Conservation (phyloP, 2,888 invertebrate species). For the Anoncus sp. region DNA sequence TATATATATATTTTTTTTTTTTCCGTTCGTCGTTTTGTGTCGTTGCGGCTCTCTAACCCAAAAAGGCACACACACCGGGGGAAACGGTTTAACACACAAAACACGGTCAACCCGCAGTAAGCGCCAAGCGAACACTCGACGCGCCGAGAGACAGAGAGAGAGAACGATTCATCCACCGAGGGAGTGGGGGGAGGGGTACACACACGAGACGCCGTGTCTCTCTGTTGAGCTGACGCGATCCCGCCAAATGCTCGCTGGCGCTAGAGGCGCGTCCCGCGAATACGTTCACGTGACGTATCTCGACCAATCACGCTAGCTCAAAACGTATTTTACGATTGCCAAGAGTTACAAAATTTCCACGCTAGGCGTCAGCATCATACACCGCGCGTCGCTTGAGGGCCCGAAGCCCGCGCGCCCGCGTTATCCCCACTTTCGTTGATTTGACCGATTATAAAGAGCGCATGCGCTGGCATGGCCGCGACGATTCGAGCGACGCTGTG, state of each 20-base stretch:
- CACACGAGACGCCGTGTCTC: conserved; percentile 73
- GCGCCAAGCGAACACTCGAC: conserved; percentile 50
- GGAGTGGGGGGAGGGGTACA: conserved; percentile 67
- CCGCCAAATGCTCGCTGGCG: conserved; percentile 81
- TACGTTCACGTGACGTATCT: conserved; percentile 80
- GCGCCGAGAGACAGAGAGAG: conserved; percentile 60
- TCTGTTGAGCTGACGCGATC: conserved; percentile 70
- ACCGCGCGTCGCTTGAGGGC: conserved; percentile 11
- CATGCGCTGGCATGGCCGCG: no score
- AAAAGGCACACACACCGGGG: conserved; percentile 40
- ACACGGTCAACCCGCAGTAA: conserved; percentile 47
- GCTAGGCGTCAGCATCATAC: conserved; percentile 32
- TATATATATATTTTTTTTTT: conserved; percentile 9
- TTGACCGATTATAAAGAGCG: no score
- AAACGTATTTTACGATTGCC: conserved; percentile 26
- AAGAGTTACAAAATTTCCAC: background rate
- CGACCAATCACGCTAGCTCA: conserved; percentile 76
- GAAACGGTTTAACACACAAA: conserved; percentile 47
- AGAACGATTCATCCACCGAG: background rate
- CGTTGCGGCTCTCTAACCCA: conserved; percentile 39
- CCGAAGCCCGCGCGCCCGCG: conserved; percentile 42
- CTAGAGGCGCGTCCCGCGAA: conserved; percentile 75
- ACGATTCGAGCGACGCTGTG: no score
- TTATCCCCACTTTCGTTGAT: no score
- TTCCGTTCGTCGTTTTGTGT: conserved; percentile 15